Evolutionary conservation across 2,113 vertebrate genomes (phyloP), one percentile per base, ranked within the genome.

Genomic region (Malurus cyaneus): DNA sequence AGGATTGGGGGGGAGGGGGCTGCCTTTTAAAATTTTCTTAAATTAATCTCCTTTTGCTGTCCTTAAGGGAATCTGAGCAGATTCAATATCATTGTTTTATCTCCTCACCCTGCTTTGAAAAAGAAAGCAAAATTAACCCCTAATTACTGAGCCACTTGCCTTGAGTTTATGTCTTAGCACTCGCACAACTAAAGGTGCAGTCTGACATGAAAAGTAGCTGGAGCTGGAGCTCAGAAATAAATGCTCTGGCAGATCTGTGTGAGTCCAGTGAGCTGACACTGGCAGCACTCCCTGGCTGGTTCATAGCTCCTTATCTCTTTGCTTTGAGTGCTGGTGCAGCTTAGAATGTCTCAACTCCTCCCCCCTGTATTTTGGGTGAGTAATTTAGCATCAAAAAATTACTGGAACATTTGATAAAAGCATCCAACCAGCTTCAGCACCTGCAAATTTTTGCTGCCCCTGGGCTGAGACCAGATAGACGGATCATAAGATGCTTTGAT

Each of bases 1-100:
- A 34, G 18, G 9, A 52, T 31, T 4, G 11, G 4, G 6, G 4
- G 13, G 1, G 9, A 60, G 8, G 4, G 9, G 13, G n/a, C 20
- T 56, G 14, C 4, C 3, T 57, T 65, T 49, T n/a, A 31, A 39
- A 10, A 1, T 26, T 39, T 32, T 47, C 46, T 28, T 2, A 0
- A 21, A 8, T 67, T 76, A 46, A 9, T 50, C 8, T 77, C 28
- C 20, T 81, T 56, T 74, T 57, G 9, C 32, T 77, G 39, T 73
- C 18, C 26, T 77, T n/a, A 59, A 66, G 28, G 50, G 39, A 83
- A 86, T 54, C 19, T 80, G 19, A 34, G 50, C 36, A 85, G 49
- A 28, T 73, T 42, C 77, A 90, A 61, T 52, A 42, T 24, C 15
- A 50, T 31, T 73, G 66, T 26, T 34, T 53, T 86, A 44, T 53